These are phyloP conservation scores for Drosophila insularis DNA, from an alignment of 1,140 invertebrate genomes.

Conservation along the genomic window DNA sequence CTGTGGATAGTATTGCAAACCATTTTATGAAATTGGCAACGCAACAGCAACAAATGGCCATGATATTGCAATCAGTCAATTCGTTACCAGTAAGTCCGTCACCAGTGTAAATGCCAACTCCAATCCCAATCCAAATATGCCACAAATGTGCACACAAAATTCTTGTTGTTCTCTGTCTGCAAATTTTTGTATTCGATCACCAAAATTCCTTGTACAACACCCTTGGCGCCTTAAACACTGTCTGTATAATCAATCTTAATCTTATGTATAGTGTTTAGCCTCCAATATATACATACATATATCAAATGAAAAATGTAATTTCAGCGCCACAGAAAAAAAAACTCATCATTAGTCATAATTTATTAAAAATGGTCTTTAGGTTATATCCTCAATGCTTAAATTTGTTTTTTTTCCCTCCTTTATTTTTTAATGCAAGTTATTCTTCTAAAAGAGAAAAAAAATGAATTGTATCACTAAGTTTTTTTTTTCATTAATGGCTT, in stretches of 20 bases:
- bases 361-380: slow-evolving; percentile 17
- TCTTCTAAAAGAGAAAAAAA: slow-evolving; percentile 67
- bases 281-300: neutral
- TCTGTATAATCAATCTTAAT: neutral
- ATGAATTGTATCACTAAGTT: neutral
- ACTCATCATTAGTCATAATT: slow-evolving; percentile 24
- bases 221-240: slow-evolving; percentile 19
- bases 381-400: neutral
- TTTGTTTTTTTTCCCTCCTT: neutral
- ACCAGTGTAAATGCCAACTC: neutral
- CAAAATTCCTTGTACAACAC: slow-evolving; percentile 11
- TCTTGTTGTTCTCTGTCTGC: neutral
- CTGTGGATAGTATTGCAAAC: slow-evolving; percentile 70
- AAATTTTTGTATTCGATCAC: neutral
- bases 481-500: slow-evolving; percentile 8
- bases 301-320: slow-evolving; percentile 2
- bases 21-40: slow-evolving; percentile 66
- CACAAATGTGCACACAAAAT: neutral
- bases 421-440: slow-evolving; percentile 19
- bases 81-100: slow-evolving; percentile 2
- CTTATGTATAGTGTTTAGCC: slow-evolving; percentile 7
- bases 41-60: slow-evolving; percentile 37
- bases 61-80: slow-evolving; percentile 6
- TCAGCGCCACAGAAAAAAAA: neutral
- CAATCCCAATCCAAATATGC: neutral